These are phyloP conservation scores for Lepidostoma basale DNA, from an alignment of 1,140 invertebrate species.

Conservation along the genomic window DNA sequence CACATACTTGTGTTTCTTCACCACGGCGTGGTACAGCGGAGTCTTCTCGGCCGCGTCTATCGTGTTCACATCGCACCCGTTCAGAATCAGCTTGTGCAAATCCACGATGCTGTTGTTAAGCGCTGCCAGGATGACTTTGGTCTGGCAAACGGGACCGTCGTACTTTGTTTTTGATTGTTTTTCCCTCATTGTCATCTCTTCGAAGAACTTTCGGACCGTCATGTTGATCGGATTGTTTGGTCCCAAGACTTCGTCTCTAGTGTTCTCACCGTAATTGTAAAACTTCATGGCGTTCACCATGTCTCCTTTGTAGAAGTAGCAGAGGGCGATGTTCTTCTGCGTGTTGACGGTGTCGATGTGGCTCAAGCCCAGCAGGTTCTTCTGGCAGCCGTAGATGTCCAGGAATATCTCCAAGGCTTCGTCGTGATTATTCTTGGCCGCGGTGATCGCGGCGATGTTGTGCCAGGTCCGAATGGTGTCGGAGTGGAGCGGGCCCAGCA, in stretches of 20 bases:
- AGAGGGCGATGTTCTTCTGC: not conserved
- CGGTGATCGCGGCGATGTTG: not conserved
- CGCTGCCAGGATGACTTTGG: not conserved
- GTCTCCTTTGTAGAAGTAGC: not conserved
- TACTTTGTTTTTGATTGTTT: not conserved
- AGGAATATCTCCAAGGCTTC: not conserved
- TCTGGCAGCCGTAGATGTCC: not conserved
- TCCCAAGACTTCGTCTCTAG: not conserved
- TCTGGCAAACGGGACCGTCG: not conserved
- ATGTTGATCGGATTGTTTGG: not conserved
- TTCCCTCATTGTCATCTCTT: not conserved
- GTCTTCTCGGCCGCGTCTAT: not conserved
- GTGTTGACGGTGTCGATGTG: constrained; percentile 9
- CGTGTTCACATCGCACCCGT: constrained; percentile 2
- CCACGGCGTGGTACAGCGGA: not conserved
- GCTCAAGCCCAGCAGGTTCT: not conserved
- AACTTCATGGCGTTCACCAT: not conserved
- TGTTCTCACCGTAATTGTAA: not conserved
- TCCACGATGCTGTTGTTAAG: not conserved
- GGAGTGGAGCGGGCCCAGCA: not conserved
- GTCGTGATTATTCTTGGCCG: not conserved
- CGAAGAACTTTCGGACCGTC: not conserved
- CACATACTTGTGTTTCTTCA: not conserved
- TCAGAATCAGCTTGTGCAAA: not conserved
- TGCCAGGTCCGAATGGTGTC: not conserved